phyloP scores from a whole-genome alignment of 2,797 vertebrate genomes.

The Somateria mollissima region DNA sequence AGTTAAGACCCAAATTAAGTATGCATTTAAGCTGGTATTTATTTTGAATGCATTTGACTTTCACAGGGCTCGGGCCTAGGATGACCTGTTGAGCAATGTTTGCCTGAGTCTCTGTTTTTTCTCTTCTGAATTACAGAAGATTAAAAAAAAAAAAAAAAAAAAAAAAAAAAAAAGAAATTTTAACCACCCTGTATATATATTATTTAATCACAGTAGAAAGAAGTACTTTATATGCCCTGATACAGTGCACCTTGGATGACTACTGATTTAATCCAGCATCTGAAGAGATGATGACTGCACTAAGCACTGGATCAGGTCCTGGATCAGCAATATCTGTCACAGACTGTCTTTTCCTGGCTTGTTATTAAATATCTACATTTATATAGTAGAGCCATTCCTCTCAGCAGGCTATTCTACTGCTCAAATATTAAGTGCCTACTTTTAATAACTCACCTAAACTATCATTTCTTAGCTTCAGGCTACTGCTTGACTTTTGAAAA shows the following conservation, averaged over 20 bases:
- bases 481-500: constrained; percentile 34
- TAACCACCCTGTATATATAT: background rate
- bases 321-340: background rate
- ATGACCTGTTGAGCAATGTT: background rate
- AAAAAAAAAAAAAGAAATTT: background rate
- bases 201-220: background rate
- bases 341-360: background rate
- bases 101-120: background rate
- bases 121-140: background rate
- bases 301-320: constrained; percentile 9
- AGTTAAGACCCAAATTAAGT: background rate
- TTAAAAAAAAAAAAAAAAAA: background rate
- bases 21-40: background rate
- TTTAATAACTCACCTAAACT: constrained; percentile 56
- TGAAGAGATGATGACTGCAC: background rate
- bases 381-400: background rate
- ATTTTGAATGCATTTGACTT: background rate
- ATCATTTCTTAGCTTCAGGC: constrained; percentile 36
- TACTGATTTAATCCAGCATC: background rate
- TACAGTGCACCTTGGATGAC: background rate
- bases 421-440: constrained; percentile 1
- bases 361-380: constrained; percentile 16
- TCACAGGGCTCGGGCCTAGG: background rate
- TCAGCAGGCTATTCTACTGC: background rate
- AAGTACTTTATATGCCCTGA: background rate